Conservation (phyloP, 2,888 invertebrate genomes). For the Bombylius major region DNA sequence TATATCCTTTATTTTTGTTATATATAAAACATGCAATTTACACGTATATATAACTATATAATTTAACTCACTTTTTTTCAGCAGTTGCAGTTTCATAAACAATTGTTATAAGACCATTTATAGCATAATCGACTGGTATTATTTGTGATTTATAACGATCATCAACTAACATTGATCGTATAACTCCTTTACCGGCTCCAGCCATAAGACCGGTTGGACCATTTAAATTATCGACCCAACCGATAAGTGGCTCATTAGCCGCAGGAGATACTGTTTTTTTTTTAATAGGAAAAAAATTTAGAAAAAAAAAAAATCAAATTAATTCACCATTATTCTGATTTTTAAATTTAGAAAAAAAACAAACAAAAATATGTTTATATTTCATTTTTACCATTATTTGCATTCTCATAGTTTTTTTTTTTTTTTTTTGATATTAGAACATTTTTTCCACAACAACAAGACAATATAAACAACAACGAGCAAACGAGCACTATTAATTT, state of each 20-base stretch:
- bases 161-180: slow-evolving; percentile 73
- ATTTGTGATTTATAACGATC: slow-evolving; percentile 61
- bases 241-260: slow-evolving; percentile 61
- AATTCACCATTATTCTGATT: background rate
- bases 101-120: slow-evolving; percentile 64
- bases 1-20: no score
- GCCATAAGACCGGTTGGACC: slow-evolving; percentile 79
- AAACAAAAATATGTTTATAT: background rate
- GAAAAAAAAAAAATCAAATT: no score
- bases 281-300: no score
- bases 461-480: no score
- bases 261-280: slow-evolving; percentile 70
- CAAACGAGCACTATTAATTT: no score
- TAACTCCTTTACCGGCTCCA: slow-evolving; percentile 79
- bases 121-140: slow-evolving; percentile 72
- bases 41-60: no score
- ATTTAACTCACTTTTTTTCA: slow-evolving; percentile 36
- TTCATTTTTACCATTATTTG: background rate
- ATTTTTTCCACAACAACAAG: no score
- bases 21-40: no score
- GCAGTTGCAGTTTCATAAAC: slow-evolving; percentile 49
- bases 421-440: no score
- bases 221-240: slow-evolving; percentile 90
- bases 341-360: background rate
- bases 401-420: no score